A percentile compares a stretch with the other conserved stretches of the same genome.
These are phyloP conservation scores for Leiothrix lutea DNA, from an alignment of 2,113 vertebrate species.

Conservation along the genomic window DNA sequence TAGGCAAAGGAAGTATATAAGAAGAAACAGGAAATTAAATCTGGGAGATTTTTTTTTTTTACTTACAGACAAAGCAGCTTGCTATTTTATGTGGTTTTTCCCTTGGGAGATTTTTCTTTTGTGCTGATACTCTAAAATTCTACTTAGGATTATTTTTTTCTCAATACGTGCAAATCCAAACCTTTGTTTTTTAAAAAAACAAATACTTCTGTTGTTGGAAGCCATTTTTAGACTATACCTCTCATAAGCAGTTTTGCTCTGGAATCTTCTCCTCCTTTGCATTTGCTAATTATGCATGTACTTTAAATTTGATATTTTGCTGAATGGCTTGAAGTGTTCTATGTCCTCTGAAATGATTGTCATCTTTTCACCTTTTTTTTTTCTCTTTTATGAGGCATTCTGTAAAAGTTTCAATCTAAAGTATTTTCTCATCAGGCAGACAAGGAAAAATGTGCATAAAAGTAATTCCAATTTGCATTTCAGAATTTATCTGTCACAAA, in stretches of 20 bases:
- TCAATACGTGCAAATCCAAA: neutral
- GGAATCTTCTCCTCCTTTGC: neutral
- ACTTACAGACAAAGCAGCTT: neutral
- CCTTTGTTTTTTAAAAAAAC: neutral
- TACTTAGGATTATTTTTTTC: neutral
- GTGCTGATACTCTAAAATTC: neutral
- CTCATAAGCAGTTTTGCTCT: neutral
- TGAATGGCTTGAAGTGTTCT: neutral
- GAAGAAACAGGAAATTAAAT: neutral
- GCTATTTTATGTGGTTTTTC: neutral
- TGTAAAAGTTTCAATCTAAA: neutral
- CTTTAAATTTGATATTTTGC: neutral
- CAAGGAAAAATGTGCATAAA: neutral
- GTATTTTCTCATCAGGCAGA: neutral
- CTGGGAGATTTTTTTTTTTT: fast-evolving
- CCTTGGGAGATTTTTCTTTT: neutral
- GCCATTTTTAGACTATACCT: neutral
- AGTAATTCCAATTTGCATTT: neutral
- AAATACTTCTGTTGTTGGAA: neutral
- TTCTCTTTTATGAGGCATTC: neutral
- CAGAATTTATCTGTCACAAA: neutral
- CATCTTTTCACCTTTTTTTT: neutral
- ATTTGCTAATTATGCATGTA: neutral
- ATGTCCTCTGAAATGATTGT: neutral
- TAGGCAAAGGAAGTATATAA: neutral